Percentiles rank a stretch among this genome's conserved stretches.
Conservation (phyloP, 2,888 invertebrate species). For the Rutpela maculata region DNA sequence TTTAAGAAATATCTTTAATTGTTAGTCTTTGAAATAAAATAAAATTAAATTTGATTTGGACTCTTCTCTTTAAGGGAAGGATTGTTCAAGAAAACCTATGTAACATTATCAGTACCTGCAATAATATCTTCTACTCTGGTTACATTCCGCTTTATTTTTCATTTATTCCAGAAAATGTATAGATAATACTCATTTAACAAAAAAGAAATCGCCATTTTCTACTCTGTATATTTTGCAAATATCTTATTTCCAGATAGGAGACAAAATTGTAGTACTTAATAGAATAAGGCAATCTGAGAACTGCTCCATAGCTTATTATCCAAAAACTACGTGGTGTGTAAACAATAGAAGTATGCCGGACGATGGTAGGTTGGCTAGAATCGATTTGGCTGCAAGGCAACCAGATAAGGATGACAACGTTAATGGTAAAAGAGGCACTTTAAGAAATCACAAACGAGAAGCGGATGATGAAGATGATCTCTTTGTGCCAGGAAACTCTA, state of each 20-base stretch:
- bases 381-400: conserved; percentile 69
- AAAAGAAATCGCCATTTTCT: background rate
- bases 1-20: no score
- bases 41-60: no score
- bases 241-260: conserved; percentile 76
- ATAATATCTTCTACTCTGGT: no score
- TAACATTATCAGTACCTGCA: no score
- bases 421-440: conserved; percentile 81
- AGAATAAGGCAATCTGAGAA: conserved; percentile 77
- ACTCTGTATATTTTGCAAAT: background rate
- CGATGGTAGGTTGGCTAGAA: conserved; percentile 62
- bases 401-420: conserved; percentile 83
- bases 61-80: no score
- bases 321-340: conserved; percentile 63
- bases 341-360: conserved; percentile 55
- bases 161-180: no score
- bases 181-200: no score
- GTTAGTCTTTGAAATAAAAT: no score
- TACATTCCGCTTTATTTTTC: no score
- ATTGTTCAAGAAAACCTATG: no score
- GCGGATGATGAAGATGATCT: conserved; percentile 57
- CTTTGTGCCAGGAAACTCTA: conserved; percentile 42
- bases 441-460: conserved; percentile 69
- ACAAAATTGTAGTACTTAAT: conserved; percentile 86
- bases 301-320: conserved; percentile 77